Evolutionary conservation across 2,888 invertebrate species (phyloP).

Genomic region (Drosophila mettleri): DNA sequence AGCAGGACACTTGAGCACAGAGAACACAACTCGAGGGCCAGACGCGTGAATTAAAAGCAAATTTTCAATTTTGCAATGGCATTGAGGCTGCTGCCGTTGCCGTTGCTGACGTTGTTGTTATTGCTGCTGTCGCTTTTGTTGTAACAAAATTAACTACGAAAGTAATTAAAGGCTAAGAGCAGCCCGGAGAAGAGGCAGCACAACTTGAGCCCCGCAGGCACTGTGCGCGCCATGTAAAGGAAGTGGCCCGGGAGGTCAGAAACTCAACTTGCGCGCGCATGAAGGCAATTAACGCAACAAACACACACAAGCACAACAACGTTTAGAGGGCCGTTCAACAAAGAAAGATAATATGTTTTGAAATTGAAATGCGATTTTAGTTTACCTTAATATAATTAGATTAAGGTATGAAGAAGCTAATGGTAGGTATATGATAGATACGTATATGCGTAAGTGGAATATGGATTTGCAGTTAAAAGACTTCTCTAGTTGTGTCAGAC

Average conservation of each 20-base stretch:
- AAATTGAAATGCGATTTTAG: neutral
- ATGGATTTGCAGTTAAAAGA: neutral
- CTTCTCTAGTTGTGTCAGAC: neutral
- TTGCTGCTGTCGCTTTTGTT: constrained; percentile 58
- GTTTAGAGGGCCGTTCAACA: constrained; percentile 26
- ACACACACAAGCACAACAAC: constrained; percentile 34
- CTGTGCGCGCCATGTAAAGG: constrained; percentile 26
- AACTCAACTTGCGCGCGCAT: constrained; percentile 75
- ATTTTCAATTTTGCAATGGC: constrained; percentile 73
- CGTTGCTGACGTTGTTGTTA: constrained; percentile 23
- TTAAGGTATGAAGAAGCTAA: too few species aligned
- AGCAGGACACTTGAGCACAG: neutral
- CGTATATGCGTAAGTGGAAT: neutral
- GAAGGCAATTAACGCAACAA: constrained; percentile 66
- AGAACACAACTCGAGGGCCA: constrained; percentile 8
- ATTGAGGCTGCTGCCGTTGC: constrained; percentile 46
- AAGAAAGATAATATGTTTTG: neutral
- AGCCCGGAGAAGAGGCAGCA: constrained; percentile 35
- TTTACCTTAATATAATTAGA: neutral
- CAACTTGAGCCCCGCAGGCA: constrained; percentile 58
- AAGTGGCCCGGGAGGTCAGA: constrained; percentile 44
- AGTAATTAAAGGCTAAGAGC: constrained; percentile 72
- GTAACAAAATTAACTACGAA: constrained; percentile 79
- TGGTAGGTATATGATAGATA: too few species aligned
- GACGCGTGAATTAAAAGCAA: constrained; percentile 64